Evolutionary conservation across 2,113 vertebrate genomes (phyloP).

Genomic region (Galbula dea): DNA sequence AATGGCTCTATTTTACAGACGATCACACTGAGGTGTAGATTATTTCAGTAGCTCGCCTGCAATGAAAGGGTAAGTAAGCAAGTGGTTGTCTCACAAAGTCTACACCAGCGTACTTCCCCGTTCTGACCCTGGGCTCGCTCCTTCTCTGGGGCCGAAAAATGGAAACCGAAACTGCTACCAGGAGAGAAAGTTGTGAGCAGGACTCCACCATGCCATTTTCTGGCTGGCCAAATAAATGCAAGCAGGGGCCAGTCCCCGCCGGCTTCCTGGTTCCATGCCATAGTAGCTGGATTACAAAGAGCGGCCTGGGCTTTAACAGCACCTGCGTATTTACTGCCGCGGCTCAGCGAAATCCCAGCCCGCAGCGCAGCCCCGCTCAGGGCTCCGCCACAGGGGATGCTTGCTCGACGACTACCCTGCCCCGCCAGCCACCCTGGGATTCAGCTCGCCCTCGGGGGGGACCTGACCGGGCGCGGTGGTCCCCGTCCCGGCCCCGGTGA

Average conservation of each 20-base stretch:
- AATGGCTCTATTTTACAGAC: not conserved
- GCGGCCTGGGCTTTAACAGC: not conserved
- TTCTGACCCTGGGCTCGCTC: accelerated
- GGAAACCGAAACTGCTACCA: not conserved
- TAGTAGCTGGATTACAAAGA: not conserved
- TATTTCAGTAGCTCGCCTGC: not conserved
- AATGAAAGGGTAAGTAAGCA: not conserved
- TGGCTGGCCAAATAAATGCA: not conserved
- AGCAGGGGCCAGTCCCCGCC: not conserved
- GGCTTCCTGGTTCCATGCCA: not conserved
- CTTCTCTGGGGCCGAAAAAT: not conserved
- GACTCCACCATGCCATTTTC: not conserved
- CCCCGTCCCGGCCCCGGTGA: not conserved
- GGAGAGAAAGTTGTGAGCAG: not conserved
- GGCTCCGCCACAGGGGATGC: no score
- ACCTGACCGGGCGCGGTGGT: not conserved
- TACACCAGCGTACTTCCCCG: not conserved
- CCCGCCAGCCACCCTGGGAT: not conserved
- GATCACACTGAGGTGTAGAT: not conserved
- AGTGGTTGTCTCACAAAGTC: not conserved
- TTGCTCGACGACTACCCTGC: no score
- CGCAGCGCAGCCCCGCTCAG: not conserved
- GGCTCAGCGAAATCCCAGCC: not conserved
- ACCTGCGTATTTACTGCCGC: not conserved
- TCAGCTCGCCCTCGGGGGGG: not conserved